Evolutionary conservation across 2,113 vertebrate species (phyloP).

Genomic region (Sturnus vulgaris): DNA sequence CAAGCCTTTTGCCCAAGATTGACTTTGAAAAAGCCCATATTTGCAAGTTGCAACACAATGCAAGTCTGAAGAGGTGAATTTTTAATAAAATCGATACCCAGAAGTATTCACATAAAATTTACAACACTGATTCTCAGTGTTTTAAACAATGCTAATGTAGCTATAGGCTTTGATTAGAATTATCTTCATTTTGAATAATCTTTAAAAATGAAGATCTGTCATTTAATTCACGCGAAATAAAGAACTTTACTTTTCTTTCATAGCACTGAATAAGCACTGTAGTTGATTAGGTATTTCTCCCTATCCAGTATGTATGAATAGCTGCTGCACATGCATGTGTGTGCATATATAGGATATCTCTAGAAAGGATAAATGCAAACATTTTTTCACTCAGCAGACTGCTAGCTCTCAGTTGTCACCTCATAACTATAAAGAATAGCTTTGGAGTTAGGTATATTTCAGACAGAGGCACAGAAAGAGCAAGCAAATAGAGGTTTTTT

Average conservation of each 20-base stretch:
- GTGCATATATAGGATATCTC: conserved; percentile 9
- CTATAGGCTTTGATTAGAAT: not conserved
- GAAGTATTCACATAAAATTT: not conserved
- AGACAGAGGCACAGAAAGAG: conserved; percentile 53
- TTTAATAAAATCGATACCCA: not conserved
- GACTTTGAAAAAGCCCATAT: not conserved
- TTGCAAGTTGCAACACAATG: not conserved
- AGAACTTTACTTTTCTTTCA: not conserved
- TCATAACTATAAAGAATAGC: conserved; percentile 70
- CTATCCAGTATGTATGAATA: not conserved
- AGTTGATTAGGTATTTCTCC: conserved; percentile 36
- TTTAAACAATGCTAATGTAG: not conserved
- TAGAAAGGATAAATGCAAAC: conserved; percentile 48
- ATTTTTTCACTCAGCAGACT: conserved; percentile 66
- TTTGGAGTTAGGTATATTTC: conserved; percentile 45
- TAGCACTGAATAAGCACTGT: not conserved
- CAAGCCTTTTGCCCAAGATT: not conserved
- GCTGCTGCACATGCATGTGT: not conserved
- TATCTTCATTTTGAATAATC: not conserved
- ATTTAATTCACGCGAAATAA: not conserved
- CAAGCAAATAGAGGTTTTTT: conserved; percentile 44
- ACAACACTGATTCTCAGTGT: not conserved
- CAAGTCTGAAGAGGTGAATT: not conserved
- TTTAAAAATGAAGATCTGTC: not conserved
- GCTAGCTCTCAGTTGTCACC: conserved; percentile 70